A percentile compares a stretch with the other conserved stretches of the same genome.
Conservation (phyloP, 2,888 invertebrate species). For the Napeogenes inachia region DNA sequence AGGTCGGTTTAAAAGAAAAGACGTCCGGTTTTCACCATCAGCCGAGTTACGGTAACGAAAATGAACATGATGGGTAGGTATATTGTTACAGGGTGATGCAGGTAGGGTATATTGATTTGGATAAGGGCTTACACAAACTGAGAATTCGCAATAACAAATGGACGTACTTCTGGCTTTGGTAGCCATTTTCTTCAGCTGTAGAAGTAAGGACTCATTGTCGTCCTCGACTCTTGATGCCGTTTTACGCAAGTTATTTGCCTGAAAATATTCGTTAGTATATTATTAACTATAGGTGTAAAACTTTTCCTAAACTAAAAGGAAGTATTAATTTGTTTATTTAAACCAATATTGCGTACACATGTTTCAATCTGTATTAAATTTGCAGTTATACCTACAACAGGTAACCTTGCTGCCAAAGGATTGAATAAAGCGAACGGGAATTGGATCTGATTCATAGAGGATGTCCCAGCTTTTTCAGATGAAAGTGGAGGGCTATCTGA, state of each 20-base stretch:
- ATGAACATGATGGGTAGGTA: slow-evolving; percentile 23
- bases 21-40: slow-evolving; percentile 35
- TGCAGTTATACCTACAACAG: slow-evolving; percentile 64
- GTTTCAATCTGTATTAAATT: slow-evolving; percentile 28
- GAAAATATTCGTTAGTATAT: slow-evolving; percentile 74
- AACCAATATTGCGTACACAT: slow-evolving; percentile 25
- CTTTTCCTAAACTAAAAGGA: slow-evolving; percentile 33
- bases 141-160: slow-evolving; percentile 58
- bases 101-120: slow-evolving; percentile 30
- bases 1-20: slow-evolving; percentile 39
- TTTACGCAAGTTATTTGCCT: slow-evolving; percentile 92
- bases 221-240: slow-evolving; percentile 95
- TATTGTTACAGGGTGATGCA: slow-evolving; percentile 34
- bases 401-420: slow-evolving; percentile 70
- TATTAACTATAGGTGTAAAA: slow-evolving; percentile 37
- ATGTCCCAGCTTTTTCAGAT: slow-evolving; percentile 50
- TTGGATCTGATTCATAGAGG: slow-evolving; percentile 47
- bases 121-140: slow-evolving; percentile 50
- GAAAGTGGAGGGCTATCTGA: slow-evolving; percentile 72
- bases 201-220: slow-evolving; percentile 96
- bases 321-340: slow-evolving; percentile 35
- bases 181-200: slow-evolving; percentile 98
- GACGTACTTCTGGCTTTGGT: slow-evolving; percentile 88
- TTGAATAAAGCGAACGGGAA: slow-evolving; percentile 68
- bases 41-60: slow-evolving; percentile 34